Evolutionary conservation across 2,888 invertebrate species (phyloP).

Genomic region (Hemistola chrysoprasaria): DNA sequence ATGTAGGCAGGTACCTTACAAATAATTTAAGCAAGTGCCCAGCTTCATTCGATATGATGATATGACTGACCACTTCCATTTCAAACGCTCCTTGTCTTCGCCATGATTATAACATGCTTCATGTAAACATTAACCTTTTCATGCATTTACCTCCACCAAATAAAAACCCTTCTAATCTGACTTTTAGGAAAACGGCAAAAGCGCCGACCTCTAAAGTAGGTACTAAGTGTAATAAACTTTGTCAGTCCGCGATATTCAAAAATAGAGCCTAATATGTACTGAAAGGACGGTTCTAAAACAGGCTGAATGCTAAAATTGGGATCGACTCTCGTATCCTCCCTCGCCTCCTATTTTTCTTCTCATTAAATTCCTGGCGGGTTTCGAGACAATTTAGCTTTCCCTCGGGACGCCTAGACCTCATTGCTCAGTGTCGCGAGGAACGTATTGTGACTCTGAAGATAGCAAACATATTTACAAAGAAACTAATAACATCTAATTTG

Average conservation of each 20-base stretch:
- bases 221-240: constrained; percentile 13
- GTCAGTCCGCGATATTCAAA: constrained; percentile 6
- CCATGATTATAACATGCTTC: constrained; percentile 17
- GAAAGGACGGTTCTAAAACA: constrained; percentile 2
- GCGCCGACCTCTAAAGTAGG: constrained; percentile 7
- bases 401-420: constrained; percentile 23
- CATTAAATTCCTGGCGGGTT: constrained; percentile 33
- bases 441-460: constrained; percentile 15
- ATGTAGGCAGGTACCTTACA: constrained; percentile 24
- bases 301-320: constrained; percentile 22
- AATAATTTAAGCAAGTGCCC: constrained; percentile 23
- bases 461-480: background rate
- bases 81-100: constrained; percentile 29
- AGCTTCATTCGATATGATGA: constrained; percentile 31
- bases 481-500: too few relatives aligned
- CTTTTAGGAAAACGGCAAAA: constrained; percentile 10
- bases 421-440: constrained; percentile 28
- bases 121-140: constrained; percentile 20
- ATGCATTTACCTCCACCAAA: constrained; percentile 9
- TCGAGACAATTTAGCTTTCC: constrained; percentile 32
- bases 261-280: constrained; percentile 16
- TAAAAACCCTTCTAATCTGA: constrained; percentile 13
- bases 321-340: constrained; percentile 22
- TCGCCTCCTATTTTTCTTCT: constrained; percentile 31
- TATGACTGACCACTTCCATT: constrained; percentile 39